Percentiles rank a stretch among this genome's conserved stretches.
These are phyloP conservation scores for Nephrocerus scutellatus DNA, from an alignment of 2,888 invertebrate species.

Conservation along the genomic window DNA sequence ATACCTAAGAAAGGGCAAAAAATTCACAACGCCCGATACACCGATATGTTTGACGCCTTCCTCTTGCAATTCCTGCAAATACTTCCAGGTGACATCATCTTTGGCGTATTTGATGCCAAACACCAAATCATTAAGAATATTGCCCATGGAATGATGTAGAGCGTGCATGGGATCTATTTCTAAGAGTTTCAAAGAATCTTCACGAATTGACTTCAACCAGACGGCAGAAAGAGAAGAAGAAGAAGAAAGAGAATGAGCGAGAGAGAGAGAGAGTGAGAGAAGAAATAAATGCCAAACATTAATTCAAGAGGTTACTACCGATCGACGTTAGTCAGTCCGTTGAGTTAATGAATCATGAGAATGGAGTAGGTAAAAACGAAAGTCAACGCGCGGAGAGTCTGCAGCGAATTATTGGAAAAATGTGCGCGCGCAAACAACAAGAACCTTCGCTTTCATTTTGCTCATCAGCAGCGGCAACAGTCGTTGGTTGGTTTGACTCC, in stretches of 20 bases:
- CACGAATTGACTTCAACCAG: conserved; percentile 12
- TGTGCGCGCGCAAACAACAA: too few species aligned
- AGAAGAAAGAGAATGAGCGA: conserved; percentile 5
- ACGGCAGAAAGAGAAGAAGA: conserved; percentile 4
- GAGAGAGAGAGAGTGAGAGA: conserved; percentile 3
- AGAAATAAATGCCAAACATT: background rate
- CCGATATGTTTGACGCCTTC: conserved; percentile 78
- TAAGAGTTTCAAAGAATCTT: conserved; percentile 33
- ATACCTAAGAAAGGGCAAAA: conserved; percentile 72
- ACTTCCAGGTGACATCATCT: conserved; percentile 67
- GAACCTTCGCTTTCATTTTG: too few species aligned
- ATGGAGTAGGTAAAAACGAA: too few species aligned
- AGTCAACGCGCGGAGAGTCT: conserved; percentile 26
- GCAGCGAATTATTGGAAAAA: too few species aligned
- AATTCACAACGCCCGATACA: conserved; percentile 75
- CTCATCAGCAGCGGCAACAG: too few species aligned
- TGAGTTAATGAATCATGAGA: too few species aligned
- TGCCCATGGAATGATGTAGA: conserved; percentile 63
- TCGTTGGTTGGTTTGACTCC: too few species aligned
- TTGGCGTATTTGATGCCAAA: conserved; percentile 66
- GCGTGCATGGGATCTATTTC: conserved; percentile 40
- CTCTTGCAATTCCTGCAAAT: conserved; percentile 70
- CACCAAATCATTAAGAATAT: conserved; percentile 67
- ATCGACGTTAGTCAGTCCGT: too few species aligned
- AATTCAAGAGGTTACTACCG: conserved; percentile 25